Evolutionary conservation across 1,140 invertebrate species (phyloP).

Genomic region (Drosophila lini): DNA sequence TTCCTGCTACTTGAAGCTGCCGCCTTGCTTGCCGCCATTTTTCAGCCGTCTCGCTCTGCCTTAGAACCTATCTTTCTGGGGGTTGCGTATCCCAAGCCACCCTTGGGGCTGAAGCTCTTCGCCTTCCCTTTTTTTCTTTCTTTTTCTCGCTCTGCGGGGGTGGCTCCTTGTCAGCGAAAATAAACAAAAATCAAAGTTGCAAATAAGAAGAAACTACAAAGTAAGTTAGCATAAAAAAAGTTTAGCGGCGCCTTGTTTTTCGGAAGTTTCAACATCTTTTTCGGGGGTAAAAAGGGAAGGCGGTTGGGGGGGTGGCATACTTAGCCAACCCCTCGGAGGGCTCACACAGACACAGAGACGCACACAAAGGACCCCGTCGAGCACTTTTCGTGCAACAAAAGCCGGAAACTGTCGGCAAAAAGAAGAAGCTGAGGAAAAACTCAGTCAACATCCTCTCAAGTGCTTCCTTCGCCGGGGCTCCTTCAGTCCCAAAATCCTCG

Average conservation of each 20-base stretch:
- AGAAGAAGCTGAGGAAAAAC: conserved; percentile 60
- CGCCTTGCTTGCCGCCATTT: conserved; percentile 52
- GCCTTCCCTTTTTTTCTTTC: conserved; percentile 21
- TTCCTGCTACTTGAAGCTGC: conserved; percentile 41
- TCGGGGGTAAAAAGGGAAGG: not conserved
- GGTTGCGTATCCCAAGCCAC: conserved; percentile 26
- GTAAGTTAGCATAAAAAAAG: conserved; percentile 80
- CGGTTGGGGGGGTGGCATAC: conserved; percentile 40
- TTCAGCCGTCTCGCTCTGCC: conserved; percentile 10
- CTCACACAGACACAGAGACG: not conserved
- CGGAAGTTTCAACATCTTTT: conserved; percentile 62
- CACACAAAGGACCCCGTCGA: conserved; percentile 73
- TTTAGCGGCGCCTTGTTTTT: conserved; percentile 79
- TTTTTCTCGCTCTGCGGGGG: conserved; percentile 15
- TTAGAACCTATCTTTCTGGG: conserved; percentile 9
- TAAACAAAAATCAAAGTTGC: conserved; percentile 83
- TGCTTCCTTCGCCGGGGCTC: conserved; percentile 64
- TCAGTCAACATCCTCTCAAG: conserved; percentile 78
- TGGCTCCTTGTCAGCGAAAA: conserved; percentile 66
- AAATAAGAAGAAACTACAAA: conserved; percentile 83
- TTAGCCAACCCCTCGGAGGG: conserved; percentile 42
- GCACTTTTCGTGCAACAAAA: conserved; percentile 79
- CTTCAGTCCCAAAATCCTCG: conserved; percentile 15
- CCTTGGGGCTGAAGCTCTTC: conserved; percentile 5
- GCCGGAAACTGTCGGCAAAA: conserved; percentile 72